phyloP scores from a whole-genome alignment of 2,797 vertebrate species.

The Bryconaethiops microstoma region DNA sequence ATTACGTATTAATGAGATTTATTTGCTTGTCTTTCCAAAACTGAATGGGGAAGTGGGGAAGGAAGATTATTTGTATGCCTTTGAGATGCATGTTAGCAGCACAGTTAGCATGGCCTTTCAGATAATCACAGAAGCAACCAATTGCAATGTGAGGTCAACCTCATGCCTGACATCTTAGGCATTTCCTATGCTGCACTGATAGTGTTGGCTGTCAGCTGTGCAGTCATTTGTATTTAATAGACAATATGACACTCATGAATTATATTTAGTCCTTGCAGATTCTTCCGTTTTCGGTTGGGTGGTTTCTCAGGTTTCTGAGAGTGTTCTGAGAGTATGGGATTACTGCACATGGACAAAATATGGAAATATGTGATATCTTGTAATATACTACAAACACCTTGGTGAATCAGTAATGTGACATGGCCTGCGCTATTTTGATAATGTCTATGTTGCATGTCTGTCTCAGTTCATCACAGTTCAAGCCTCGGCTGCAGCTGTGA shows the following conservation, averaged over 20 bases:
- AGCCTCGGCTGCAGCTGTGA: background rate
- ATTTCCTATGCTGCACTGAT: background rate
- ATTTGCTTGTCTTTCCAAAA: too few relatives aligned
- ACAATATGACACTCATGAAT: background rate
- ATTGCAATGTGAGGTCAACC: background rate
- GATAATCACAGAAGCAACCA: background rate
- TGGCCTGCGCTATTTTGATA: background rate
- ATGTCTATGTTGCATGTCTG: background rate
- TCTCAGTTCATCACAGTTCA: background rate
- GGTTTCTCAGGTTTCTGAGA: too few relatives aligned
- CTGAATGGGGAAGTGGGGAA: background rate
- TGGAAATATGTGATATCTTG: too few relatives aligned
- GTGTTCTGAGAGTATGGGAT: too few relatives aligned
- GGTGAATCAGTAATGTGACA: background rate
- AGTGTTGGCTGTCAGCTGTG: background rate
- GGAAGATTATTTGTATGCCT: background rate
- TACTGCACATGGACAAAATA: too few relatives aligned
- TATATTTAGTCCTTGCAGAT: background rate
- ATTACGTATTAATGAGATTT: background rate
- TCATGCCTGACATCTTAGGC: background rate
- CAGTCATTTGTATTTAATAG: background rate
- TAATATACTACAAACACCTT: background rate
- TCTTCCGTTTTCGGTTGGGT: too few relatives aligned
- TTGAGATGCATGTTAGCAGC: background rate
- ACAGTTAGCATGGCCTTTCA: background rate